These are phyloP conservation scores for Adelosebastes latens DNA, from an alignment of 2,797 vertebrate species.

Conservation along the genomic window DNA sequence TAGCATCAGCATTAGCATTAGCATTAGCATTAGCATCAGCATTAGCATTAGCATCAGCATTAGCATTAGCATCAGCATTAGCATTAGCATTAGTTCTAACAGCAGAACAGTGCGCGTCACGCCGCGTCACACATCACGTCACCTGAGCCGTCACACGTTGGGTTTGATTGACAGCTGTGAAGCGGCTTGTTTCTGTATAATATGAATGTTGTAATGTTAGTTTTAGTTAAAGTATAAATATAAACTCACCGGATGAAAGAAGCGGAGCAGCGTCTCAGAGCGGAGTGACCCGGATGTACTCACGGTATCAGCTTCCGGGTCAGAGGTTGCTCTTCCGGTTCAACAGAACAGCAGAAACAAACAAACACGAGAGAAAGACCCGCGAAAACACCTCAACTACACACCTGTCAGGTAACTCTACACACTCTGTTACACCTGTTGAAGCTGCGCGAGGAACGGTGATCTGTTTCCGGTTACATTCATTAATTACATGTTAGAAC, in stretches of 20 bases:
- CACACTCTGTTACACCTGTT: rapidly evolving
- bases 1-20: rapidly evolving
- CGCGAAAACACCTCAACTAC: background rate
- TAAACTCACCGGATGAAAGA: background rate
- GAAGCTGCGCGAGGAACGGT: rapidly evolving
- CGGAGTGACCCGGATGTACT: constrained; percentile 5
- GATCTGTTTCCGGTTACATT: background rate
- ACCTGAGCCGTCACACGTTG: too few relatives aligned
- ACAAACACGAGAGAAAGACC: background rate
- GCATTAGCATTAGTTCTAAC: too few relatives aligned
- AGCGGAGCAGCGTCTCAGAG: rapidly evolving
- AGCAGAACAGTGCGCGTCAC: too few relatives aligned
- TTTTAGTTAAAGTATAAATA: too few relatives aligned
- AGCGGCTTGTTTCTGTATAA: too few relatives aligned
- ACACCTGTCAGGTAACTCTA: background rate
- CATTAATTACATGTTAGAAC: rapidly evolving
- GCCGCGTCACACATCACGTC: too few relatives aligned
- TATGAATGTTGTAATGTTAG: rapidly evolving
- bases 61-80: too few relatives aligned
- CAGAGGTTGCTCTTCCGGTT: constrained; percentile 22
- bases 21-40: too few relatives aligned
- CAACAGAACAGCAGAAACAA: background rate
- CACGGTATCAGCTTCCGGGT: constrained; percentile 1
- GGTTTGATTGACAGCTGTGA: too few relatives aligned
- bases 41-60: too few relatives aligned